Evolutionary conservation across 2,113 vertebrate genomes (phyloP), one percentile per base, ranked within the genome.

Genomic region (Otolemur garnettii): DNA sequence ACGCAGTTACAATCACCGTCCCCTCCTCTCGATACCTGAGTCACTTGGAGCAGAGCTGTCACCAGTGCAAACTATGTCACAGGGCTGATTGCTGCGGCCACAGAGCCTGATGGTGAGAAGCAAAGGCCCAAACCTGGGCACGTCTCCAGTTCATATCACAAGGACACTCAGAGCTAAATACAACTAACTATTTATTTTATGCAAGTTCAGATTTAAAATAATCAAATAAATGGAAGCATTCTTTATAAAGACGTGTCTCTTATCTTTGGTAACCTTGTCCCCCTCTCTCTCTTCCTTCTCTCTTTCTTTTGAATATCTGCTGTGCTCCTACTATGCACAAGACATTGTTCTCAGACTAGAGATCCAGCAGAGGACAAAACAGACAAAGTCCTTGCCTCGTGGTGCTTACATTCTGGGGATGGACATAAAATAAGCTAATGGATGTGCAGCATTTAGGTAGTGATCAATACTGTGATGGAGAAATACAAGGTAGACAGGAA

Each of bases 181-280:
- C 35, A 87, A 21, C 59, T 86, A 80, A 62, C 42, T 30, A 13
- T 82, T 82, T 74, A 50, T 80, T 92, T 97, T 84, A 87, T 72
- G 72, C 74, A 90, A 72, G 92, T 83, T 90, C 72, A 64, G 38
- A 59, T 96, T 96, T 84, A 86, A 97, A 96, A 78, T 81, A 88
- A 93, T 93, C 80, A 95, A 97, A 84, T 92, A 93, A 97, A 91
- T 72, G 22, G 38, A 94, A 64, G 75, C n/a, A 22, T 85, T 92
- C 85, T 97, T 96, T 97, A 69, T 96, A 96, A 93, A 96, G 57
- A 45, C 26, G n/a, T 2, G 4, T 94, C 35, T 86, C 59, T 94
- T 86, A 68, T 96, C 91, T 90, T 83, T 21, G 15, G 22, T 64
- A 60, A 60, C 10, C 24, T 50, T 86, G 5, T n/a, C 21, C n/a